Conservation (phyloP, 2,797 vertebrate genomes). For the Apodemus agrarius region DNA sequence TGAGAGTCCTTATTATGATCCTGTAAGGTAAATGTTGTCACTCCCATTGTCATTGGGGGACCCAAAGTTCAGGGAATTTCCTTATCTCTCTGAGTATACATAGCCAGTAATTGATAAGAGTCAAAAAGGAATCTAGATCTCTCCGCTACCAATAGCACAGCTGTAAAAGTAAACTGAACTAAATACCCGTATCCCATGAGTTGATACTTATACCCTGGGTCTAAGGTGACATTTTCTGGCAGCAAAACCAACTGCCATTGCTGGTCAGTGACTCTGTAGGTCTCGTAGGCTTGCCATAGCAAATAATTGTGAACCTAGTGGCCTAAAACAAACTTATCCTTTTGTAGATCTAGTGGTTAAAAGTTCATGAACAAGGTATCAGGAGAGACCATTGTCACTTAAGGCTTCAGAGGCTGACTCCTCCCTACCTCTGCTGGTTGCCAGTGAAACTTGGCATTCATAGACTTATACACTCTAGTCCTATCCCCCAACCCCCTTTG, state of each 20-base stretch:
- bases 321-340: background rate
- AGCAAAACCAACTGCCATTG: background rate
- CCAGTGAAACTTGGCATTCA: background rate
- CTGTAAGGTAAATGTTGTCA: background rate
- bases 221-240: background rate
- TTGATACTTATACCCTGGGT: background rate
- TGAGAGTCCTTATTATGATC: background rate
- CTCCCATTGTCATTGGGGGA: background rate
- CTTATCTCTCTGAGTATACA: slow-evolving; percentile 1
- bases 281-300: background rate
- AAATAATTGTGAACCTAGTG: background rate
- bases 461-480: background rate
- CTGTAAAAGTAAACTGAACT: background rate
- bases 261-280: background rate
- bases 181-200: background rate
- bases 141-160: background rate
- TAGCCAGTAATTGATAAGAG: background rate
- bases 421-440: background rate
- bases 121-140: background rate
- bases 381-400: background rate
- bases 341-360: background rate
- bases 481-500: background rate
- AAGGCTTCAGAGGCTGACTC: background rate
- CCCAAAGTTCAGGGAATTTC: background rate
- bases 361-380: background rate